Conservation (phyloP, 1,140 invertebrate species). For the Dendrolimus punctatus region DNA sequence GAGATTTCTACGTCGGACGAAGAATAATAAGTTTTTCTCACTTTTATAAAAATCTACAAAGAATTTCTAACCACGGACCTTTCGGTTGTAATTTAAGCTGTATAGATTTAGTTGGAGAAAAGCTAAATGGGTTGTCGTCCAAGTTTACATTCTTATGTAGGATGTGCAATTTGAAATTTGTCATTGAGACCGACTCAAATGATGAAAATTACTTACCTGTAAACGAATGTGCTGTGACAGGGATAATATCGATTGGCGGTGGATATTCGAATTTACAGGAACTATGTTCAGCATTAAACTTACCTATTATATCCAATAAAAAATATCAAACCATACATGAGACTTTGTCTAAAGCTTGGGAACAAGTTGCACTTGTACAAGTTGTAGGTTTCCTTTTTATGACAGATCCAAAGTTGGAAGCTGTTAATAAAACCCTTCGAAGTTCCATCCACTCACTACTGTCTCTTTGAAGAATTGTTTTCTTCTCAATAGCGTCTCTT, state of each 20-base stretch:
- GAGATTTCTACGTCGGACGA: too few relatives aligned
- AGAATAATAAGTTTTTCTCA: too few relatives aligned
- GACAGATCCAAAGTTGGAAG: slow-evolving; percentile 44
- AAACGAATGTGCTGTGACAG: background rate
- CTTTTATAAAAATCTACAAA: too few relatives aligned
- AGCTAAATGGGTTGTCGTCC: too few relatives aligned
- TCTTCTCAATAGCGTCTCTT: slow-evolving; percentile 19
- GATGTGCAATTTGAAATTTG: too few relatives aligned
- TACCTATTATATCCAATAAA: background rate
- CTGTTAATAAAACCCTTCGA: slow-evolving; percentile 33
- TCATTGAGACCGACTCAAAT: too few relatives aligned
- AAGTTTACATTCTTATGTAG: too few relatives aligned
- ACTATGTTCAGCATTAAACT: background rate
- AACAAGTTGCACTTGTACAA: slow-evolving; percentile 18
- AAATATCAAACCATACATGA: slow-evolving; percentile 9
- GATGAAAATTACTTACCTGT: too few relatives aligned
- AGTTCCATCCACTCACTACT: slow-evolving; percentile 31
- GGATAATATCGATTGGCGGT: background rate
- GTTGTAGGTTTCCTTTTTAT: slow-evolving; percentile 18
- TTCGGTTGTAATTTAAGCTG: too few relatives aligned
- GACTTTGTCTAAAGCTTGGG: slow-evolving; percentile 6
- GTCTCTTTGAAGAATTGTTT: slow-evolving; percentile 26
- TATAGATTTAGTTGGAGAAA: too few relatives aligned
- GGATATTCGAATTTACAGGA: background rate
- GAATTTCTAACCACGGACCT: too few relatives aligned